Evolutionary conservation across 2,113 vertebrate genomes (phyloP).

Genomic region (Oreochromis aureus): DNA sequence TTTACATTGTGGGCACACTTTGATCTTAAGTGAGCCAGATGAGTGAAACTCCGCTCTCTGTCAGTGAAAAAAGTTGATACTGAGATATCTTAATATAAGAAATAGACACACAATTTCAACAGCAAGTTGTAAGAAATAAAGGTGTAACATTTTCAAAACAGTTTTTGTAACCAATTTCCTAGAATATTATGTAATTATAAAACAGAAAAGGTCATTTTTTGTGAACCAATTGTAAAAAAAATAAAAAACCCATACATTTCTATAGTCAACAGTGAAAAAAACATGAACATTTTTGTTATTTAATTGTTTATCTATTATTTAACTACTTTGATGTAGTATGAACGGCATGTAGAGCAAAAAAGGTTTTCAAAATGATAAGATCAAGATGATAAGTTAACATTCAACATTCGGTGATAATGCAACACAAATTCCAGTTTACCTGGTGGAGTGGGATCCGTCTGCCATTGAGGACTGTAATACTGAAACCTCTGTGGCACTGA

Average conservation of each 20-base stretch:
- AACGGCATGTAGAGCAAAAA: background rate
- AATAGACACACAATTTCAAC: fast-evolving
- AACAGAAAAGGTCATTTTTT: background rate
- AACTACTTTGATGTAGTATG: background rate
- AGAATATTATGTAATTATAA: background rate
- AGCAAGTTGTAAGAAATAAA: background rate
- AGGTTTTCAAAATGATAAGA: background rate
- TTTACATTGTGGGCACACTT: background rate
- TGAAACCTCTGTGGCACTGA: slow-evolving; percentile 77
- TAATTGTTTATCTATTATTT: background rate
- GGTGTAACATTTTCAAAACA: background rate
- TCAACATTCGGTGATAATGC: background rate
- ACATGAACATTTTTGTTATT: background rate
- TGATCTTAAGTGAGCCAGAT: background rate
- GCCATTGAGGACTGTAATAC: slow-evolving; percentile 64
- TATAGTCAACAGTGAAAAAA: background rate
- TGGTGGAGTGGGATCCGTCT: slow-evolving; percentile 60
- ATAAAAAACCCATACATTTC: background rate
- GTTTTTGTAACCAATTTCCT: background rate
- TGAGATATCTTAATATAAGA: background rate
- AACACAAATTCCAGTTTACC: slow-evolving; percentile 63
- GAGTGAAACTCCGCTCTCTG: background rate
- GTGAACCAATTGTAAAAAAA: background rate
- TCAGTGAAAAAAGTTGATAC: background rate
- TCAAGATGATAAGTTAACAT: background rate